These are phyloP conservation scores for Blastobasis adustella DNA, from an alignment of 2,888 invertebrate species.

Conservation along the genomic window DNA sequence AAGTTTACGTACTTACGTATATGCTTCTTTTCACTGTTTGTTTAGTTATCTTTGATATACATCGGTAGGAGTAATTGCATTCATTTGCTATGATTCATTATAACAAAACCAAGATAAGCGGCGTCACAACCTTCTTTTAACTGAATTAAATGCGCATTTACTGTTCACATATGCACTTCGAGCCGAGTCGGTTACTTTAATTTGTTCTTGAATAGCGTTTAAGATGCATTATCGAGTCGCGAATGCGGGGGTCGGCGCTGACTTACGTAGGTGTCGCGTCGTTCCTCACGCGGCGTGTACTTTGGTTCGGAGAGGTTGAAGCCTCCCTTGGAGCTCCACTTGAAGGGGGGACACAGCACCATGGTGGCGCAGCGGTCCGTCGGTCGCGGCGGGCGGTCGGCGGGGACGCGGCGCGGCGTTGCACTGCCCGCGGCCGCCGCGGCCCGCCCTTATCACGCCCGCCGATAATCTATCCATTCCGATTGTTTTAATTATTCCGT, in stretches of 20 bases:
- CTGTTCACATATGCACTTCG: too few relatives aligned
- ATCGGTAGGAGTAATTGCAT: too few relatives aligned
- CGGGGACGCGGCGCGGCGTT: too few relatives aligned
- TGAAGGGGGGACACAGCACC: constrained; percentile 63
- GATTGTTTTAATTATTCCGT: constrained; percentile 72
- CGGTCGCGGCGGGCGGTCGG: constrained; percentile 4
- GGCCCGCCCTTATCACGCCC: constrained; percentile 52
- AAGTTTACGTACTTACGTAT: not conserved
- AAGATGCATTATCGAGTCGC: too few relatives aligned
- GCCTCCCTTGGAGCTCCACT: constrained; percentile 52
- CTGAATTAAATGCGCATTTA: too few relatives aligned
- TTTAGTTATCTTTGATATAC: too few relatives aligned
- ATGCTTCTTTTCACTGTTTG: too few relatives aligned
- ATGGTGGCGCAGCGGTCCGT: constrained; percentile 43
- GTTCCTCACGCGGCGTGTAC: not conserved
- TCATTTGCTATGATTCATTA: too few relatives aligned
- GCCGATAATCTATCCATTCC: constrained; percentile 61
- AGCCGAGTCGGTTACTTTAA: too few relatives aligned
- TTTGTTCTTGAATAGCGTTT: too few relatives aligned
- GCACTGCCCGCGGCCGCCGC: constrained; percentile 38
- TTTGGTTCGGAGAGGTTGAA: constrained; percentile 33
- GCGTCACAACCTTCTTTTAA: too few relatives aligned
- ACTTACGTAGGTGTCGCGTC: constrained; percentile 1
- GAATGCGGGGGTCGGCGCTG: constrained; percentile 7
- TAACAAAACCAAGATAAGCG: too few relatives aligned